Evolutionary conservation across 2,113 vertebrate species (phyloP), one percentile per base, ranked within the genome.

Genomic region (Pterocles orientalis): DNA sequence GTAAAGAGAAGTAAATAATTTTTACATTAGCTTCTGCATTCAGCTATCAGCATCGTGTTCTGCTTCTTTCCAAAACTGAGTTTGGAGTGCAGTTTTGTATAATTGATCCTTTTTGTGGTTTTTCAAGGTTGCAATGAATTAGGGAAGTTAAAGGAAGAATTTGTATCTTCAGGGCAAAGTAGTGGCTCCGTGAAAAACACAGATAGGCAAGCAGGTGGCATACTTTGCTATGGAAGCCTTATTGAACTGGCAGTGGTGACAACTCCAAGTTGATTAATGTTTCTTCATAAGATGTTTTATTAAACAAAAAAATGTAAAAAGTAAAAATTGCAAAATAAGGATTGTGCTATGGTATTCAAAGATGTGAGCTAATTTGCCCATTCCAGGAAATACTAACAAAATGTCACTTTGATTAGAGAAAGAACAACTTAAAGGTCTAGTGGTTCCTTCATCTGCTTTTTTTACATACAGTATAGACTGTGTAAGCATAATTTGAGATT

Each of bases 331-430:
- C 69, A 84, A 94, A 95, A 82, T 89, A 76, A 64, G 69, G 82
- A 92, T 94, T 94, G 20, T 88, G 34, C 51, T 77, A 6, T 94
- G 50, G 66, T 94, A 58, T 72, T 92, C 91, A 79, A 71, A 97
- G 84, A 94, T 92, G 89, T 92, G 96, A 97, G 92, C 84, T 95
- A 93, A 71, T 94, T 94, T 93, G 84, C 60, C 90, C 41, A 39
- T 96, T 97, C 57, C 85, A 94, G 82, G 69, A 97, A 96, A 95
- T 88, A 90, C 34, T 80, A 94, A 84, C 51, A 88, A 94, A 97
- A 94, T 95, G 96, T 95, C 92, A 95, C 77, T 96, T 97, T 92
- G 86, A 88, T 97, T 96, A 97, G 86, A 92, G 86, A 94, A 94
- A 97, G 92, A 88, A 89, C 43, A 86, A n/a, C 80, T 96, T 96